Evolutionary conservation across 2,797 vertebrate genomes (phyloP), one percentile per base, ranked within the genome.

Genomic region (Channa striata): DNA sequence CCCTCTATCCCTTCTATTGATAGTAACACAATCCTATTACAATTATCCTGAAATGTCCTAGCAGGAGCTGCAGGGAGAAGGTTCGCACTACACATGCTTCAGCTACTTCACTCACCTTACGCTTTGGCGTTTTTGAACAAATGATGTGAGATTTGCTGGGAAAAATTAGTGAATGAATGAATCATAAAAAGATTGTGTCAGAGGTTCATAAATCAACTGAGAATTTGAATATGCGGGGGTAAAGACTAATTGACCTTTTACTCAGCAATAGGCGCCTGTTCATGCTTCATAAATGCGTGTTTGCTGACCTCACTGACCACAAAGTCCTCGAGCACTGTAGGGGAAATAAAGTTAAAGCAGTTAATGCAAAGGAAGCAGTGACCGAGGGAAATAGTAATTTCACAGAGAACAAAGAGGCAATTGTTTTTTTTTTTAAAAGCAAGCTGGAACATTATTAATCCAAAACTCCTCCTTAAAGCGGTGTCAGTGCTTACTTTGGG

Each of bases 21-120:
- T 94, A 95, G 95, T 91, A 94, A 78, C 81, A 54, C 80, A 94
- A 95, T 95, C 95, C 94, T 95, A 94, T 95, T 95, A 95, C 85
- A 92, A 91, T 95, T 94, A 95, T 94, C 94, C 91, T 91, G 89
- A 95, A 94, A 92, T 93, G 94, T 96, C 94, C 93, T 93, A 84
- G 91, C 87, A 77, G 84, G 80, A 75, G 80, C 68, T 87, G 57
- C 62, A 71, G 69, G 34, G 78, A 89, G 82, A 81, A 68, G 78
- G 77, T 74, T 77, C 65, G 63, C 60, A 68, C 59, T 62, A 43
- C 68, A 80, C 73, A 73, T 59, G 65, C 77, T 81, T 80, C 63
- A 53, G 34, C 50, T 57, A 36, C 52, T 54, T 65, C 64, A 40
- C 56, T 58, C 17, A 1, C 12, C 48, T 30, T 5, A 16, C 25